Conservation (phyloP, 1,140 invertebrate genomes). For the Lepidurus couesii region DNA sequence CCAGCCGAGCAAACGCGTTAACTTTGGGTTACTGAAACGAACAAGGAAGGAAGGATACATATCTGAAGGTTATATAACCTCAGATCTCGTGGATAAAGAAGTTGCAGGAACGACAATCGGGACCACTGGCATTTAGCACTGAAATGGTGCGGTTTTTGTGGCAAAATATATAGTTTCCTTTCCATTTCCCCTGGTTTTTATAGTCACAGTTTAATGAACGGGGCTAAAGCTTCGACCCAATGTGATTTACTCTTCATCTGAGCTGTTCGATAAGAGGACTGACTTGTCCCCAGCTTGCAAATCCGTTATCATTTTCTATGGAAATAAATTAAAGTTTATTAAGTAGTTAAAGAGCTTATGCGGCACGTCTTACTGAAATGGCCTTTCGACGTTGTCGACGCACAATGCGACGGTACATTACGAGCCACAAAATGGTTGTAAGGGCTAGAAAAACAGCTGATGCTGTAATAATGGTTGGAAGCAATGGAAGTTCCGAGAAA, state of each 20-base stretch:
- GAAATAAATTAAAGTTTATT: neutral
- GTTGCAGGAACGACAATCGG: neutral
- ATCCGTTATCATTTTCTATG: neutral
- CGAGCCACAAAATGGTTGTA: neutral
- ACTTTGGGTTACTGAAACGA: neutral
- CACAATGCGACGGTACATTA: neutral
- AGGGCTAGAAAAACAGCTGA: neutral
- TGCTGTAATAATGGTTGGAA: neutral
- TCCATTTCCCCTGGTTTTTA: neutral
- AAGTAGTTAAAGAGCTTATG: neutral
- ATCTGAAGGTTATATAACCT: neutral
- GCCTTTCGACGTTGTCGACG: constrained; percentile 2
- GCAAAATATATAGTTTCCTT: neutral
- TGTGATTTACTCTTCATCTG: neutral
- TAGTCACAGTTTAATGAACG: neutral
- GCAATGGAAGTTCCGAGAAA: neutral
- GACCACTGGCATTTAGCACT: neutral
- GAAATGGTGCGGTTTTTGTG: neutral
- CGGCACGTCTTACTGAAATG: neutral
- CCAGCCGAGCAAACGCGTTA: constrained; percentile 1
- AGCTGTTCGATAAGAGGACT: neutral
- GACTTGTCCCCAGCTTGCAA: neutral
- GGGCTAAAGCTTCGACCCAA: neutral
- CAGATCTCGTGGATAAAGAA: neutral
- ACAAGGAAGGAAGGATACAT: neutral